Conservation (phyloP, 2,113 vertebrate species). For the Muntiacus muntjak region DNA sequence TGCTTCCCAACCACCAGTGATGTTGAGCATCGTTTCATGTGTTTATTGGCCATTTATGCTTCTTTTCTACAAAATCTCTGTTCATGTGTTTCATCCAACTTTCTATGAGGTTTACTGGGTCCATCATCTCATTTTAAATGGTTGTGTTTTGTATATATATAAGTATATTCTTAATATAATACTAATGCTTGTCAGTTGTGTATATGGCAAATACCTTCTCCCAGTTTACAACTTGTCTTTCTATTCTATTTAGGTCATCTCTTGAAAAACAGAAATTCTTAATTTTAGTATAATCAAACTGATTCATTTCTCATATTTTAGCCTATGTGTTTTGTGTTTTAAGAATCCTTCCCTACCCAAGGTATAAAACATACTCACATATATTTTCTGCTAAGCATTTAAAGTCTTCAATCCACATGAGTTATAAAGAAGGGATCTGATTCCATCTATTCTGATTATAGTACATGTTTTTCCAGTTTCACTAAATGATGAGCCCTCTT, state of each 20-base stretch:
- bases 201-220: background rate
- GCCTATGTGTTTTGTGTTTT: background rate
- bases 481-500: background rate
- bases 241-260: background rate
- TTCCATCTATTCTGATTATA: background rate
- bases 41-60: background rate
- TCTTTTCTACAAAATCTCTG: background rate
- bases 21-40: background rate
- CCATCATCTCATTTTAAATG: background rate
- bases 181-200: background rate
- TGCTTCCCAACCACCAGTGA: background rate
- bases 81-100: background rate
- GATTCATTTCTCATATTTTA: background rate
- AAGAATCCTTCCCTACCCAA: background rate
- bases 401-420: background rate
- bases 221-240: background rate
- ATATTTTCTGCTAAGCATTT: background rate
- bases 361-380: background rate
- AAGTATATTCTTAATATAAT: background rate
- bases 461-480: background rate
- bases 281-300: background rate
- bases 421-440: background rate
- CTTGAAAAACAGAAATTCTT: background rate
- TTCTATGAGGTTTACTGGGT: background rate
- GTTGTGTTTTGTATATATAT: background rate